Conservation (phyloP, 2,888 invertebrate genomes). For the Anarsia innoxiella region DNA sequence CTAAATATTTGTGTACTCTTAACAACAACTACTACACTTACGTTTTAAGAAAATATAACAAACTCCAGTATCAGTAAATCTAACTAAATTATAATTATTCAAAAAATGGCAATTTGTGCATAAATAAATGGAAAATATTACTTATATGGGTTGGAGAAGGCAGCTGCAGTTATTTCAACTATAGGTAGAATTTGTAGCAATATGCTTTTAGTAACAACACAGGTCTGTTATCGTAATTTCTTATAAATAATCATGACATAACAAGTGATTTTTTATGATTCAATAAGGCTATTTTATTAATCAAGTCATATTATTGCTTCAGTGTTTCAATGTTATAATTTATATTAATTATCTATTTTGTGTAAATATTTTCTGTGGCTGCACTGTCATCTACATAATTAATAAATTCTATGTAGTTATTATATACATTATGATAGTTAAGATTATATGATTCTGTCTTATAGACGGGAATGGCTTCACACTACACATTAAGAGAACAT, state of each 20-base stretch:
- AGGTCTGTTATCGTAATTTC: too few relatives aligned
- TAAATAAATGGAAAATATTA: too few relatives aligned
- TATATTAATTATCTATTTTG: conserved; percentile 4
- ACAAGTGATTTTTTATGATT: conserved; percentile 2
- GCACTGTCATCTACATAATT: conserved; percentile 19
- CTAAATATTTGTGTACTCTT: conserved; percentile 32
- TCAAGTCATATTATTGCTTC: conserved; percentile 7
- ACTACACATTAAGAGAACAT: conserved; percentile 13
- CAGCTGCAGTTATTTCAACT: too few relatives aligned
- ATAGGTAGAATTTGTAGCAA: too few relatives aligned
- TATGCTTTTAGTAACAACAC: too few relatives aligned
- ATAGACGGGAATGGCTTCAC: conserved; percentile 20
- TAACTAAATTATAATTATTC: too few relatives aligned
- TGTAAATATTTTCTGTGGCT: conserved; percentile 12
- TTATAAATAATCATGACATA: not conserved
- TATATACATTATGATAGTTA: conserved; percentile 9
- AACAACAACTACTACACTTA: conserved; percentile 28
- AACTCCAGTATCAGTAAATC: conserved; percentile 1
- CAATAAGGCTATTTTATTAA: conserved; percentile 9
- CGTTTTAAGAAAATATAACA: conserved; percentile 19
- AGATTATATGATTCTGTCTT: conserved; percentile 19
- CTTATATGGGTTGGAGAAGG: too few relatives aligned
- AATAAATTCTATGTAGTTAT: not conserved
- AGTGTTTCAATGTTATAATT: not conserved
- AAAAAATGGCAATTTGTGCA: too few relatives aligned